A percentile compares a stretch with the other conserved stretches of the same genome.
Evolutionary conservation across 2,888 invertebrate species (phyloP).

Genomic region (Crocallis elinguaria): DNA sequence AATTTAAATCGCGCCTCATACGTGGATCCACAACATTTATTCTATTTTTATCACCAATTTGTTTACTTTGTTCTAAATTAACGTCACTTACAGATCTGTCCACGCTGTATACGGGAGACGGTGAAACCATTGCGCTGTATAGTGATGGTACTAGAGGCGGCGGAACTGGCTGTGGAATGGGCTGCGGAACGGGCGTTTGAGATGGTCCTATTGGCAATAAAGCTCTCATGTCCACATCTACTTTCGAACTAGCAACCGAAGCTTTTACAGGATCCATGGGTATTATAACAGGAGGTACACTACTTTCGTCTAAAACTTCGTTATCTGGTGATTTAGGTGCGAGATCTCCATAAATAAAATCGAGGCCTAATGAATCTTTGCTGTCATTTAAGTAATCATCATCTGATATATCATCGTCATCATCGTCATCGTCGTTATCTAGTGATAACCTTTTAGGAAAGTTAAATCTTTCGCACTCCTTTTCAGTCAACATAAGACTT

Average conservation of each 20-base stretch:
- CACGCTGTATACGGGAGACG: neutral
- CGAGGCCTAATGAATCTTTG: conserved; percentile 39
- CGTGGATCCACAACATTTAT: conserved; percentile 58
- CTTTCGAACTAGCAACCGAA: conserved; percentile 41
- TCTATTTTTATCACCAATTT: conserved; percentile 23
- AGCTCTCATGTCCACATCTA: conserved; percentile 72
- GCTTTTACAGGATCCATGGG: conserved; percentile 68
- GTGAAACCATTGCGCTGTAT: neutral
- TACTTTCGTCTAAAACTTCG: conserved; percentile 49
- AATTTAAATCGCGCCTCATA: conserved; percentile 55
- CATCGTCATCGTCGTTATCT: conserved; percentile 59
- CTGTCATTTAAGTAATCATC: conserved; percentile 47
- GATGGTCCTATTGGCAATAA: conserved; percentile 45
- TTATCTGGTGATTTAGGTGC: conserved; percentile 75
- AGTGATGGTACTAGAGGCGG: neutral
- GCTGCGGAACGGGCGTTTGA: conserved; percentile 1
- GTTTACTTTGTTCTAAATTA: conserved; percentile 38
- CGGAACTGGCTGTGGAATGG: conserved; percentile 4
- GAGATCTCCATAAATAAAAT: conserved; percentile 59
- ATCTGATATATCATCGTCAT: conserved; percentile 49
- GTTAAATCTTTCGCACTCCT: conserved; percentile 79
- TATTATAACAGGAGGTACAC: conserved; percentile 67
- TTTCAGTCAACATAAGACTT: conserved; percentile 76
- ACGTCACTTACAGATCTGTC: conserved; percentile 16
- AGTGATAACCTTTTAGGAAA: conserved; percentile 59